These are phyloP conservation scores for Nowickia ferox DNA, from an alignment of 2,888 invertebrate species.

Conservation along the genomic window DNA sequence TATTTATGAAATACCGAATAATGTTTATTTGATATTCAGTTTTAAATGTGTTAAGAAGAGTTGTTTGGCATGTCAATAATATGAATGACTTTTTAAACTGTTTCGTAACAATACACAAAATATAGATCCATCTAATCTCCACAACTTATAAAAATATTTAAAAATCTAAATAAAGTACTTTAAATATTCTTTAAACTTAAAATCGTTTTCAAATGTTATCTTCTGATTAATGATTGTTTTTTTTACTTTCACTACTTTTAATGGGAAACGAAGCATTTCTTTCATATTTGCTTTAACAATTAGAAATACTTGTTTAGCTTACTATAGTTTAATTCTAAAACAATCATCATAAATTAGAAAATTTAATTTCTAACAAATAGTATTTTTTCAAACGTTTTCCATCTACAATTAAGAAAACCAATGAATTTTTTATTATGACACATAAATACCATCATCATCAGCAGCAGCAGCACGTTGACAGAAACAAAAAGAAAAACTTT, in stretches of 20 bases:
- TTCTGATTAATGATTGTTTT: neutral
- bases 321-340: conserved; percentile 54
- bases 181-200: too few relatives aligned
- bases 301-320: conserved; percentile 46
- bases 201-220: neutral
- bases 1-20: too few relatives aligned
- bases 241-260: neutral
- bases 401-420: conserved; percentile 30
- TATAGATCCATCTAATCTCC: too few relatives aligned
- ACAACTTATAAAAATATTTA: too few relatives aligned
- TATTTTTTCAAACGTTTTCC: conserved; percentile 2
- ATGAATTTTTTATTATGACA: conserved; percentile 75
- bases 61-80: too few relatives aligned
- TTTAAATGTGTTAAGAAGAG: too few relatives aligned
- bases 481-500: neutral
- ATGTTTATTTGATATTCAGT: too few relatives aligned
- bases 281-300: neutral
- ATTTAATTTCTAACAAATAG: conserved; percentile 30
- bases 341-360: conserved; percentile 69
- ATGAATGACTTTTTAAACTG: too few relatives aligned
- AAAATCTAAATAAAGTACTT: too few relatives aligned
- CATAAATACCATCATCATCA: conserved; percentile 73
- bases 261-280: neutral
- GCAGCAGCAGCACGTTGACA: conserved; percentile 17
- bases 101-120: too few relatives aligned